Base-by-base conservation (phyloP, 2,888 invertebrate genomes). In the Eilema caniola region DNA sequence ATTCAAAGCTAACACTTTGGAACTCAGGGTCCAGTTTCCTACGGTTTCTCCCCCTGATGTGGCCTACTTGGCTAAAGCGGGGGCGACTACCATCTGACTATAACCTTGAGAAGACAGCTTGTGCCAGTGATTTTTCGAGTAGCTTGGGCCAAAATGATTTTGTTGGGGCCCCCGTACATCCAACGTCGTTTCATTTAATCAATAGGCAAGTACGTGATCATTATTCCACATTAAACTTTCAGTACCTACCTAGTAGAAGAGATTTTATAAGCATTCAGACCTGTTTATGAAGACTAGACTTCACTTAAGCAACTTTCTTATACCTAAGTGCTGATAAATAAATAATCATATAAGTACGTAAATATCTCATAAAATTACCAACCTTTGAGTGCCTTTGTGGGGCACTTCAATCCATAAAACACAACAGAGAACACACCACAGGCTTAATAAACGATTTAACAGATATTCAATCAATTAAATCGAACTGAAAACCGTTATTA, bases 371-470 rank as follows among this genome's bases (percentile, higher is more conserved):
- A 31, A 28, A 33, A 56, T 31, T 62, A 76, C 77, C 33, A 76
- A 82, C 82, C 82, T 83, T 65, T 75, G 62, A 82, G 83, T 82
- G 82, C 82, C 82, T 72, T 60, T 72, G 69, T 76, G 82, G 82
- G 82, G 82, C 82, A 82, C 82, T 83, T 75, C 69, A 77, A 81
- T 82, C 78, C 79, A 83, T 69, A 76, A 66, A 71, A 64, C 76
- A 77, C 71, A 79, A 76, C 73, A 81, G 76, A 80, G 76, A 72
- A 72, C 80, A 82, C 83, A 77, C 63, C 74, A 78, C 80, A 63
- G 62, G 10, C 56, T 53, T n/a, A 74, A 66, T 56, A 75, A 76
- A 76, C 71, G 69, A 75, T 73, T 76, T 76, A 65, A 74, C 77
- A 76, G 63, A 80, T 77, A 76, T 76, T 76, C 25, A 73, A 79